Evolutionary conservation across 1,140 invertebrate genomes (phyloP).

Genomic region (Lithobius niger): DNA sequence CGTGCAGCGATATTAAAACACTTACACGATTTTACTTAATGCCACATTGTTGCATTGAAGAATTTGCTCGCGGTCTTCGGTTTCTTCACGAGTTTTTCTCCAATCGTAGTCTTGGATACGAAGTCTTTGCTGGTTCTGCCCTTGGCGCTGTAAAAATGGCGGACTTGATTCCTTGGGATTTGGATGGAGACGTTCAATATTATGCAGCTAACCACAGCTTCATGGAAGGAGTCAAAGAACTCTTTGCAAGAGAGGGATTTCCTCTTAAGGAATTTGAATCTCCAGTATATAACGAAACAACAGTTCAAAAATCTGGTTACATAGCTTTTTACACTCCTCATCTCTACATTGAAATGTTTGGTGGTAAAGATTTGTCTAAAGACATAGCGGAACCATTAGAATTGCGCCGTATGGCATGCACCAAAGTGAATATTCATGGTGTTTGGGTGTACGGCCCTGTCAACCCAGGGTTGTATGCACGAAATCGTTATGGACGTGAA

Average conservation of each 20-base stretch:
- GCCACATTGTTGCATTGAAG: slow-evolving; percentile 19
- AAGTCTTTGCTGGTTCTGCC: slow-evolving; percentile 23
- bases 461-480: slow-evolving; percentile 26
- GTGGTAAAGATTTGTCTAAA: not conserved
- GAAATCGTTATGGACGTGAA: slow-evolving; percentile 23
- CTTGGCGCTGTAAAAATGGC: slow-evolving; percentile 25
- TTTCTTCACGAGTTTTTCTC: slow-evolving; percentile 9
- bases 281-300: not conserved
- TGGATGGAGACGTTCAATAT: slow-evolving; percentile 22
- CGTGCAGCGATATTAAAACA: not conserved
- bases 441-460: slow-evolving; percentile 21
- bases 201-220: not conserved
- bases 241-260: slow-evolving; percentile 17
- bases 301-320: too few relatives aligned
- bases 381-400: slow-evolving; percentile 8
- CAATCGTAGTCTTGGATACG: slow-evolving; percentile 17
- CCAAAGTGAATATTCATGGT: slow-evolving; percentile 20
- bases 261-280: slow-evolving; percentile 9
- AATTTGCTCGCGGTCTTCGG: slow-evolving; percentile 11
- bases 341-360: not conserved
- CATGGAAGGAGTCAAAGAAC: not conserved
- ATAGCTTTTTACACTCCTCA: not conserved
- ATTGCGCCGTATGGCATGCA: slow-evolving; percentile 17
- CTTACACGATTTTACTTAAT: not conserved
- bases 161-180: slow-evolving; percentile 25